A percentile compares a stretch with the other conserved stretches of the same genome.
phyloP scores from a whole-genome alignment of 2,113 vertebrate genomes.

The Tachysurus fulvidraco region DNA sequence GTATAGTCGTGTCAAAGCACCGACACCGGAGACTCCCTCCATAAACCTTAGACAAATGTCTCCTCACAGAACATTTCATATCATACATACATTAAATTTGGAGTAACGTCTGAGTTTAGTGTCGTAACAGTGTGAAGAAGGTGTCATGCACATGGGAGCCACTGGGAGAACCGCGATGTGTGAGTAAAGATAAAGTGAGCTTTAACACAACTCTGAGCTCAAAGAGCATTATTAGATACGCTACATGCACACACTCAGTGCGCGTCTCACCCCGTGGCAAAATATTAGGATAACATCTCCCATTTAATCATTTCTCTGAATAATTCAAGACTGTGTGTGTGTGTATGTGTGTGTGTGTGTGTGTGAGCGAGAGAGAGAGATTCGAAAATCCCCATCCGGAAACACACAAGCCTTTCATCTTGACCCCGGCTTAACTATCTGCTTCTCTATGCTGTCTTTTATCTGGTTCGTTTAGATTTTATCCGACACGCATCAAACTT shows the following conservation, averaged over 20 bases:
- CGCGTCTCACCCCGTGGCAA: constrained; percentile 4
- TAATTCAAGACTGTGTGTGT: constrained; percentile 39
- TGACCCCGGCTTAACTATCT: constrained; percentile 2
- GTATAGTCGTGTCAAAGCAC: neutral
- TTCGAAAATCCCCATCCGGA: neutral
- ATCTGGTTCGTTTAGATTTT: neutral
- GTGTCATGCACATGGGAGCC: neutral
- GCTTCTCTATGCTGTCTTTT: neutral
- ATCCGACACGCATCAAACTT: neutral
- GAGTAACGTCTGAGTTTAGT: too few species aligned
- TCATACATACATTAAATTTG: too few species aligned
- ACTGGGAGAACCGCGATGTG: neutral
- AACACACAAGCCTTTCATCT: neutral
- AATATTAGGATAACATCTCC: constrained; percentile 30
- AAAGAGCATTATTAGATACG: neutral
- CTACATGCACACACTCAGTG: neutral
- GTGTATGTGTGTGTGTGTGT: constrained; percentile 29
- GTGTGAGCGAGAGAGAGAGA: neutral
- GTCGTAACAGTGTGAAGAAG: neutral
- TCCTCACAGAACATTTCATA: neutral
- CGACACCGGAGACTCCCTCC: neutral
- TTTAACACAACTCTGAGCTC: neutral
- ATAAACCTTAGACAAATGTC: neutral
- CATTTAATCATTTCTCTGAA: constrained; percentile 42
- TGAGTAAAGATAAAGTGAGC: constrained; percentile 10